phyloP scores from a whole-genome alignment of 2,888 invertebrate species.

The Chrysolina haemoptera region DNA sequence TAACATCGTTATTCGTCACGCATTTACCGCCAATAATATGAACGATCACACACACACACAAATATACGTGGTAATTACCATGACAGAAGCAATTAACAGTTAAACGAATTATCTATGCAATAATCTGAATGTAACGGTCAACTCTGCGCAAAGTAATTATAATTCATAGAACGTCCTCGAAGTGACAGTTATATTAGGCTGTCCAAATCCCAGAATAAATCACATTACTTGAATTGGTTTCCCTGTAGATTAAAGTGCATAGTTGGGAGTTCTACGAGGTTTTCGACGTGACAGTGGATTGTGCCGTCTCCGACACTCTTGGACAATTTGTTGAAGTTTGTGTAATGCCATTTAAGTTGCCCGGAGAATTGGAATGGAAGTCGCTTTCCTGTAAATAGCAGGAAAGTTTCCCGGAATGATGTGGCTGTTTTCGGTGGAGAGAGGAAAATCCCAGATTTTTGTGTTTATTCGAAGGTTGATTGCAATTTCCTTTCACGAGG shows the following conservation, averaged over 20 bases:
- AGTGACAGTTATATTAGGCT: slow-evolving; percentile 53
- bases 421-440: not conserved
- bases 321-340: slow-evolving; percentile 15
- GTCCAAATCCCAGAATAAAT: slow-evolving; percentile 51
- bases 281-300: slow-evolving; percentile 47
- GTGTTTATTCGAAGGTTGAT: not conserved
- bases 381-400: not conserved
- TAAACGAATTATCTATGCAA: slow-evolving; percentile 48
- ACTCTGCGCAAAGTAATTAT: slow-evolving; percentile 51
- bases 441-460: not conserved
- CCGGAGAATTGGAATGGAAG: not conserved
- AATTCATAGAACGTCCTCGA: slow-evolving; percentile 40
- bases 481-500: no score
- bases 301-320: not conserved
- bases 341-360: slow-evolving; percentile 22
- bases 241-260: slow-evolving; percentile 46
- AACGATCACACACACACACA: slow-evolving; percentile 7
- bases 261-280: slow-evolving; percentile 37
- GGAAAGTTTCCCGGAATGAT: not conserved
- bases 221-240: slow-evolving; percentile 51
- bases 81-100: slow-evolving; percentile 48
- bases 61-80: slow-evolving; percentile 39
- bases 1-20: slow-evolving; percentile 3
- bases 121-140: slow-evolving; percentile 46
- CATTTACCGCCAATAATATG: not conserved